Percentiles rank a stretch among this genome's conserved stretches.
These are phyloP conservation scores for Idaea dimidiata DNA, from an alignment of 2,888 invertebrate genomes.

Conservation along the genomic window DNA sequence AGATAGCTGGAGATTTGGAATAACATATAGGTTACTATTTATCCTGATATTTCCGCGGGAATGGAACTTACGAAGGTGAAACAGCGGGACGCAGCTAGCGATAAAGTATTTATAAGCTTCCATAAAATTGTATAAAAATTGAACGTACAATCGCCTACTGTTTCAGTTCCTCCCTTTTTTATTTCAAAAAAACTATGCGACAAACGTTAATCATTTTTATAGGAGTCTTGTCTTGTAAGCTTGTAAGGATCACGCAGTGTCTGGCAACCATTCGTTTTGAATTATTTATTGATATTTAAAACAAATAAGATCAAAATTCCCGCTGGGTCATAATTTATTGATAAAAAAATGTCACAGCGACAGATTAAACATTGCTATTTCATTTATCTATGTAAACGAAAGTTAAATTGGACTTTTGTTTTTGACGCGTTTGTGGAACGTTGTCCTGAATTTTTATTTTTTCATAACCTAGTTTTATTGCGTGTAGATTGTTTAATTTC, in stretches of 20 bases:
- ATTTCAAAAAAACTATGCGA: conserved; percentile 38
- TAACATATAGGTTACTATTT: too few species aligned
- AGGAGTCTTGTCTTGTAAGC: conserved; percentile 48
- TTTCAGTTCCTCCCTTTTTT: conserved; percentile 36
- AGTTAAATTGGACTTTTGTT: too few species aligned
- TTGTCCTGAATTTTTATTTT: too few species aligned
- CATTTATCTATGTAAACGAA: too few species aligned
- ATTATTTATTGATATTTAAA: conserved; percentile 65
- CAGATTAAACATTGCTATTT: not conserved
- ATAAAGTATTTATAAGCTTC: not conserved
- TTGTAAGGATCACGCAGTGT: conserved; percentile 52
- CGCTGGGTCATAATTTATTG: conserved; percentile 37
- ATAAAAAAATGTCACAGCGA: not conserved
- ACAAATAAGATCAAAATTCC: conserved; percentile 65
- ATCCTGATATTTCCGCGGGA: too few species aligned
- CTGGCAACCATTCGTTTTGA: conserved; percentile 45
- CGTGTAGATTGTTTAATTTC: too few species aligned
- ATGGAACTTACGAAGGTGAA: too few species aligned
- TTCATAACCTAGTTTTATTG: too few species aligned
- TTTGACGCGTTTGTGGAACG: too few species aligned
- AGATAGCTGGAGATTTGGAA: too few species aligned
- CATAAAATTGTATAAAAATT: conserved; percentile 20
- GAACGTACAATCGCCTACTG: conserved; percentile 37
- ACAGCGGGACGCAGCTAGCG: too few species aligned
- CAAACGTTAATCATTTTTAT: conserved; percentile 66